These are phyloP conservation scores for Pandemis heparana DNA, from an alignment of 2,888 invertebrate genomes.

Conservation along the genomic window DNA sequence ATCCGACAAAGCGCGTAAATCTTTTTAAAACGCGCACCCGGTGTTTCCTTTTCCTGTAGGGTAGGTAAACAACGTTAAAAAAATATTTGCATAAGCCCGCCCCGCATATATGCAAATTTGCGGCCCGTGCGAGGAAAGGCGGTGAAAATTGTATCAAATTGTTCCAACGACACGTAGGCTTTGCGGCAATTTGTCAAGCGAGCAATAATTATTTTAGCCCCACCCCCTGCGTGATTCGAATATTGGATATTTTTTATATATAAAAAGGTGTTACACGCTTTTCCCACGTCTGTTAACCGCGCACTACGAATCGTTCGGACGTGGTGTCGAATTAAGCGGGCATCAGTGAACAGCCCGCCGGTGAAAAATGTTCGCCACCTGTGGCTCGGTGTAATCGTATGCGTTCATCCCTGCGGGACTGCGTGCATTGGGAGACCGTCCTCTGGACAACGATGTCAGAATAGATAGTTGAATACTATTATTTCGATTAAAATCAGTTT, in stretches of 20 bases:
- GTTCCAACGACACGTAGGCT: constrained; percentile 78
- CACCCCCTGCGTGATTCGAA: constrained; percentile 62
- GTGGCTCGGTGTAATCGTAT: constrained; percentile 82
- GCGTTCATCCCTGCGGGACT: constrained; percentile 79
- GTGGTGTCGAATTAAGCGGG: constrained; percentile 73
- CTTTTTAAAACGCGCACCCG: constrained; percentile 82
- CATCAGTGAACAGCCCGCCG: constrained; percentile 64
- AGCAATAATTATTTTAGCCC: constrained; percentile 81
- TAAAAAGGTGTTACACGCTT: neutral
- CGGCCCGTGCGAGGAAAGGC: constrained; percentile 75
- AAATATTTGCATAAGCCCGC: constrained; percentile 83
- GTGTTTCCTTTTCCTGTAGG: constrained; percentile 74
- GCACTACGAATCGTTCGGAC: constrained; percentile 54
- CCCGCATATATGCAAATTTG: constrained; percentile 81
- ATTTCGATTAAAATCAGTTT: neutral
- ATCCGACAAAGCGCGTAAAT: constrained; percentile 85
- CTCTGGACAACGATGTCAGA: constrained; percentile 36
- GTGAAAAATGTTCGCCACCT: constrained; percentile 85
- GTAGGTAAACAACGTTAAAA: constrained; percentile 78
- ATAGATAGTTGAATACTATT: neutral
- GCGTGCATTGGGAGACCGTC: constrained; percentile 67
- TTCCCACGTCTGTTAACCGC: constrained; percentile 7
- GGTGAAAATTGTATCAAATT: constrained; percentile 85
- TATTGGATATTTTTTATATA: constrained; percentile 1
- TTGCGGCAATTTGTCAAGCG: constrained; percentile 83